phyloP scores from a whole-genome alignment of 2,888 invertebrate genomes.

The Drosophila conformis region DNA sequence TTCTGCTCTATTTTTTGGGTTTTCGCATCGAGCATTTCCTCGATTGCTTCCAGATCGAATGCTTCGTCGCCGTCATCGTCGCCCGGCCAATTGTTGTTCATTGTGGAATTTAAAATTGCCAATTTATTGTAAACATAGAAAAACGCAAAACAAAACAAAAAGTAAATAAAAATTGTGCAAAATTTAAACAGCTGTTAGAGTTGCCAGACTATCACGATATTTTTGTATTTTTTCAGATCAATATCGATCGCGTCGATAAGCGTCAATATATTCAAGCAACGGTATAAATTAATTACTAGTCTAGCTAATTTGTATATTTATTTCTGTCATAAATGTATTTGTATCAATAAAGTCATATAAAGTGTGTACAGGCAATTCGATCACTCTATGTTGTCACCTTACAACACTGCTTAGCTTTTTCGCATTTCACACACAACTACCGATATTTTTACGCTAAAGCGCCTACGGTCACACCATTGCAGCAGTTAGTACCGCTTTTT shows the following conservation, averaged over 20 bases:
- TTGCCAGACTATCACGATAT: slow-evolving; percentile 10
- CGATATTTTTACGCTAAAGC: neutral
- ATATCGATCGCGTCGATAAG: neutral
- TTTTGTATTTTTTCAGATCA: neutral
- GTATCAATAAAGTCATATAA: neutral
- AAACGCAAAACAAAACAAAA: slow-evolving; percentile 24
- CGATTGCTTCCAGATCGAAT: slow-evolving; percentile 51
- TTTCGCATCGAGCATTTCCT: slow-evolving; percentile 56
- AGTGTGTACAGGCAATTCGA: too few species aligned
- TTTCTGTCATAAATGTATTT: neutral
- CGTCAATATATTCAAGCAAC: neutral
- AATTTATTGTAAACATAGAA: slow-evolving; percentile 18
- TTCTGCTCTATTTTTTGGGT: neutral
- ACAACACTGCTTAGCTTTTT: slow-evolving; percentile 27
- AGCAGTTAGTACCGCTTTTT: slow-evolving; percentile 56
- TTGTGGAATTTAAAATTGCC: slow-evolving; percentile 20
- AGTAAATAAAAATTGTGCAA: slow-evolving; percentile 21
- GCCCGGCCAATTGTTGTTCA: slow-evolving; percentile 62
- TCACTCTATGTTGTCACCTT: neutral
- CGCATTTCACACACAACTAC: neutral
- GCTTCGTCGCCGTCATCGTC: slow-evolving; percentile 62
- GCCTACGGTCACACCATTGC: slow-evolving; percentile 26
- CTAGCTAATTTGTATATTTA: neutral
- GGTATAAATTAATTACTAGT: neutral
- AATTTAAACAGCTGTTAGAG: slow-evolving; percentile 27